phyloP scores from a whole-genome alignment of 2,113 vertebrate species.

The Phrynosoma blainvillii region DNA sequence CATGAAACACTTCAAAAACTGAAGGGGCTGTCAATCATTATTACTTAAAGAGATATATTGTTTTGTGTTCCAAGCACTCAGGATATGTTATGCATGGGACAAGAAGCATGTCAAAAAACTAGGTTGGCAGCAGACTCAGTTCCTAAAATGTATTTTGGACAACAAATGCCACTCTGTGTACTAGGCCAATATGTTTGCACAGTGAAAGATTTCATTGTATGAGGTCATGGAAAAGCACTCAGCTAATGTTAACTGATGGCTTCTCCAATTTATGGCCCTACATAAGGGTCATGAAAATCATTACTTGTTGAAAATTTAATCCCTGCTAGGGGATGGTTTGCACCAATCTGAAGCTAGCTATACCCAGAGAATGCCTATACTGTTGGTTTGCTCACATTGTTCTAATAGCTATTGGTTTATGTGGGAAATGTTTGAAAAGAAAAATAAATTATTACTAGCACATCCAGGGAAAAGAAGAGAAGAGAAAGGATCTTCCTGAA shows the following conservation, averaged over 20 bases:
- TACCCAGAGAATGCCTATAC: neutral
- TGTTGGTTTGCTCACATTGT: neutral
- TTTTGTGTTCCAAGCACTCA: neutral
- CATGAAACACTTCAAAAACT: neutral
- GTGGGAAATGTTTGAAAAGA: neutral
- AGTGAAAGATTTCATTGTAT: neutral
- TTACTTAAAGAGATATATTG: neutral
- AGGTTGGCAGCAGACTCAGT: neutral
- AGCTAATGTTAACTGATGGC: neutral
- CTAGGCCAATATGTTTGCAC: neutral
- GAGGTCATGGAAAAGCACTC: neutral
- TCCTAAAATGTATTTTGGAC: neutral
- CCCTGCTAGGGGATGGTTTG: neutral
- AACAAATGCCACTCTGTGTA: neutral
- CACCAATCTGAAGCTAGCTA: neutral
- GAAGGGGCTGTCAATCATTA: neutral
- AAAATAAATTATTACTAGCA: neutral
- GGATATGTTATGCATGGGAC: neutral
- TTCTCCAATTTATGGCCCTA: neutral
- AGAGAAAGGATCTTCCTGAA: too few species aligned
- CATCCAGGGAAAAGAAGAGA: neutral
- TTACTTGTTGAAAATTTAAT: neutral
- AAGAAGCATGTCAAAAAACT: neutral
- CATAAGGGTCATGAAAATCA: neutral
- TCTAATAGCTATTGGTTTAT: neutral